Conservation (phyloP, 2,113 vertebrate genomes). For the Neodon shergylaensis region DNA sequence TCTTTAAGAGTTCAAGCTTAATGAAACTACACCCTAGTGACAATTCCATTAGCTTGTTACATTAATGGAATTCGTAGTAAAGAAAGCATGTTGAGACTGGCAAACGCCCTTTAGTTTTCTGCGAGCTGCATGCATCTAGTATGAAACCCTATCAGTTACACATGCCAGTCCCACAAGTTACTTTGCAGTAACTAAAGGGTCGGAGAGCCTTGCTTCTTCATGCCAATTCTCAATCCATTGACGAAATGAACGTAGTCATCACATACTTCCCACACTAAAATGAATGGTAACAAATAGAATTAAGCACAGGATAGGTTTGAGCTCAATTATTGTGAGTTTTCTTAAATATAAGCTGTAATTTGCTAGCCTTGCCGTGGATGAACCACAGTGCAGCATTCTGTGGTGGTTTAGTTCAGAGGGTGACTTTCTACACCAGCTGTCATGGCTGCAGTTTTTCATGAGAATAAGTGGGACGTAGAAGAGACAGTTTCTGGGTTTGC, state of each 20-base stretch:
- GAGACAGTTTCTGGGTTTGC: slow-evolving; percentile 57
- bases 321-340: slow-evolving; percentile 78
- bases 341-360: slow-evolving; percentile 72
- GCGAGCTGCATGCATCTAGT: slow-evolving; percentile 82
- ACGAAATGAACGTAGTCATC: slow-evolving; percentile 65
- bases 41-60: slow-evolving; percentile 78
- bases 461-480: slow-evolving; percentile 55
- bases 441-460: slow-evolving; percentile 69
- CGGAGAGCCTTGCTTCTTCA: slow-evolving; percentile 79
- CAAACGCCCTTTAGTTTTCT: slow-evolving; percentile 81
- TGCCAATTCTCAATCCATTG: slow-evolving; percentile 75
- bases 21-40: slow-evolving; percentile 74
- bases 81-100: slow-evolving; percentile 77
- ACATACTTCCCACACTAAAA: slow-evolving; percentile 80
- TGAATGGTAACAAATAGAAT: slow-evolving; percentile 75
- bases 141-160: slow-evolving; percentile 80
- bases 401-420: slow-evolving; percentile 72
- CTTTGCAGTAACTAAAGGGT: slow-evolving; percentile 80
- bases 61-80: slow-evolving; percentile 81
- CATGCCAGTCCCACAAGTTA: slow-evolving; percentile 76
- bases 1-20: slow-evolving; percentile 73
- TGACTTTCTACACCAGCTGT: slow-evolving; percentile 72
- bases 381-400: slow-evolving; percentile 71
- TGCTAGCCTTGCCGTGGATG: slow-evolving; percentile 72
- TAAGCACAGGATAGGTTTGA: slow-evolving; percentile 83